Percentiles rank a stretch among this genome's conserved stretches.
These are phyloP conservation scores for Lochmaea capreae DNA, from an alignment of 2,888 invertebrate genomes.

Conservation along the genomic window DNA sequence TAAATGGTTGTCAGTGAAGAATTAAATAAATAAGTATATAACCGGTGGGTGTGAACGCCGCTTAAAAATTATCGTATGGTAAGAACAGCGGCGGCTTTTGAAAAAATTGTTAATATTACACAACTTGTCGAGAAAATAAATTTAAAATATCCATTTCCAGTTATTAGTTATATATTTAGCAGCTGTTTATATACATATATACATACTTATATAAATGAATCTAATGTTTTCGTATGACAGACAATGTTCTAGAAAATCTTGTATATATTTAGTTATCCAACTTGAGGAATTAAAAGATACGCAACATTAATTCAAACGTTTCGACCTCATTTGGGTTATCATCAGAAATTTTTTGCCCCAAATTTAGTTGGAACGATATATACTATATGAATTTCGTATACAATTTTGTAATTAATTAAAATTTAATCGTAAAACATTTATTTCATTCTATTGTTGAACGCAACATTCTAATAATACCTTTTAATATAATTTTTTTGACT, in stretches of 20 bases:
- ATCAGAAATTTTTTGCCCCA: neutral
- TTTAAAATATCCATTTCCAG: conserved; percentile 3
- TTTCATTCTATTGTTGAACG: neutral
- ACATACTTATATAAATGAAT: neutral
- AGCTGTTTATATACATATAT: neutral
- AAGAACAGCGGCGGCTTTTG: no score
- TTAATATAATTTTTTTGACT: neutral
- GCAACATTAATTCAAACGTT: neutral
- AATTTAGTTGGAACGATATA: neutral
- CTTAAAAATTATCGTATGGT: no score
- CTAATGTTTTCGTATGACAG: conserved; percentile 10
- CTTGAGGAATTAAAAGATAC: conserved; percentile 8
- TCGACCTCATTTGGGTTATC: neutral
- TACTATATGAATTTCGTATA: neutral
- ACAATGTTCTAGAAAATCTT: conserved; percentile 16
- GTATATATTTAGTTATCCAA: conserved; percentile 19
- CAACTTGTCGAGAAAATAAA: neutral
- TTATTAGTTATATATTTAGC: conserved; percentile 2
- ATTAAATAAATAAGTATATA: no score
- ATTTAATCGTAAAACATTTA: neutral
- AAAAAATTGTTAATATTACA: no score
- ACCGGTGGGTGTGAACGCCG: no score
- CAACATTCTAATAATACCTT: neutral
- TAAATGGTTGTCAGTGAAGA: no score
- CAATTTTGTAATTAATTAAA: neutral